Evolutionary conservation across 2,888 invertebrate genomes (phyloP), one percentile per base, ranked within the genome.

Genomic region (Polyploca ridens): DNA sequence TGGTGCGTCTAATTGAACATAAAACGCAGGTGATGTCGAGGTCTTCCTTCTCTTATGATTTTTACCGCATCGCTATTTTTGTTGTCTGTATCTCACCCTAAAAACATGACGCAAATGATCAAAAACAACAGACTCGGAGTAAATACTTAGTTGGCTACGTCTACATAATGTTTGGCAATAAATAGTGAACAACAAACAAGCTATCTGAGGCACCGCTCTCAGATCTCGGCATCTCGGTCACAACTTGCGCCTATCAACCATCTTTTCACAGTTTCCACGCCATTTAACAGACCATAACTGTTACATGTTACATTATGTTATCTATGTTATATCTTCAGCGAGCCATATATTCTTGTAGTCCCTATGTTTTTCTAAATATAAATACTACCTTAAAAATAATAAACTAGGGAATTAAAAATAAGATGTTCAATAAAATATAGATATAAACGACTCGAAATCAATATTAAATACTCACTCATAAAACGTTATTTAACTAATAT

Each of bases 241-340:
- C 78, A 82, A 78, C 77, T 78, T 76, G 75, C 73, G 83, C 79
- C 83, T 83, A 88, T 88, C 87, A 84, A 83, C 80, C 77, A 87
- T 89, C 84, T 89, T 86, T 86, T 84, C 83, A 85, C 78, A 80
- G 80, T 87, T 92, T 92, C 91, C 88, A 85, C 79, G 66, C 88
- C 90, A 89, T 92, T 92, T 84, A 87, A 85, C 79, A 78, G 73
- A 74, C 83, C 81, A 86, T 88, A 85, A 86, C 82, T 83, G 80
- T 83, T 74, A 82, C 81, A 76, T 80, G 82, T 77, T 75, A 82
- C 78, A 71, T 78, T 79, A 85, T 85, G 81, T 82, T 81, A 81
- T 82, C 71, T 79, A 62, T 65, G 62, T 70, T 72, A 69, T 73
- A 69, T 74, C 64, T 69, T 69, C 69, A 73, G 68, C 70, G 66